Evolutionary conservation across 2,113 vertebrate species (phyloP).

Genomic region (Zosterops pallidus): DNA sequence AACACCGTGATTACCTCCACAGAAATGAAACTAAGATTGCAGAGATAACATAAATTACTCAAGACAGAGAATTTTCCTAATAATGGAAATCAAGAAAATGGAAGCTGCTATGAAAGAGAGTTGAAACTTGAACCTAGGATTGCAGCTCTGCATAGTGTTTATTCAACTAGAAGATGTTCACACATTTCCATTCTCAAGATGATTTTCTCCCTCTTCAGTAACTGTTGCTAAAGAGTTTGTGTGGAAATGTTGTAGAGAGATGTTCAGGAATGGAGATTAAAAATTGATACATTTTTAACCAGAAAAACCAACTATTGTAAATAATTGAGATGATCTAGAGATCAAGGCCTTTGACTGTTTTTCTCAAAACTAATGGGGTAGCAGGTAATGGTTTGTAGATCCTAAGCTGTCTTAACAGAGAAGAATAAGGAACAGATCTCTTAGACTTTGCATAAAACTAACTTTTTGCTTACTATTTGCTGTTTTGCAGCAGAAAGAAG

Average conservation of each 20-base stretch:
- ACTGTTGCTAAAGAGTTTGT: not conserved
- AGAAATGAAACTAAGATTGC: not conserved
- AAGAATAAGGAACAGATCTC: not conserved
- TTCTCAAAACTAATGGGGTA: not conserved
- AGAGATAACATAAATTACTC: not conserved
- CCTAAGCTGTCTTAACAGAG: not conserved
- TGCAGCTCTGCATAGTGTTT: not conserved
- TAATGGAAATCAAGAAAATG: not conserved
- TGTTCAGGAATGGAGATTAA: rapidly evolving
- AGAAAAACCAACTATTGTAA: rapidly evolving
- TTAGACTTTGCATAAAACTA: not conserved
- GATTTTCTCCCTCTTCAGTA: not conserved
- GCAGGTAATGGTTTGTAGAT: not conserved
- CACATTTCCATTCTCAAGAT: not conserved
- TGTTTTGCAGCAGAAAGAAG: not conserved
- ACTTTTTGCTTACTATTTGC: not conserved
- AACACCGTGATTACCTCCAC: not conserved
- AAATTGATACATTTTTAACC: not conserved
- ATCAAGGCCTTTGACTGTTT: not conserved
- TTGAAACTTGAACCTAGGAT: not conserved
- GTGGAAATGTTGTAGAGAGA: not conserved
- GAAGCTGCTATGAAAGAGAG: not conserved
- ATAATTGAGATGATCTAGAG: not conserved
- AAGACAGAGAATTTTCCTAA: not conserved
- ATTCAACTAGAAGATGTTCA: not conserved